phyloP scores from a whole-genome alignment of 2,797 vertebrate genomes.

The Falco naumanni region DNA sequence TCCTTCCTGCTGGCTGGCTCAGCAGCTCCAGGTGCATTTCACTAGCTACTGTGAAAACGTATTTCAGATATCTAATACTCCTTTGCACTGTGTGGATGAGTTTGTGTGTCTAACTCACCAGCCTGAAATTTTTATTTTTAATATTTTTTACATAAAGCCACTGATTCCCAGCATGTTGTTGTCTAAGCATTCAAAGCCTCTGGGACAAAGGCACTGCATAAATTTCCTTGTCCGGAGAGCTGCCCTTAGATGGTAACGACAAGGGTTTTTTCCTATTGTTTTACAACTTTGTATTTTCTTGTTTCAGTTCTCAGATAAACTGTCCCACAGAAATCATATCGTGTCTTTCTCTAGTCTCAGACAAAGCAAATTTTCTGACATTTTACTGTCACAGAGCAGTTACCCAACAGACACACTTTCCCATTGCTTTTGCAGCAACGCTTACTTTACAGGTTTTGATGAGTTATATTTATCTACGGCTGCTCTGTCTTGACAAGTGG shows the following conservation, averaged over 20 bases:
- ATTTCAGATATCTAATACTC: not conserved
- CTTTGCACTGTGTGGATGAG: not conserved
- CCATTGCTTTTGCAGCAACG: not conserved
- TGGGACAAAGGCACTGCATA: not conserved
- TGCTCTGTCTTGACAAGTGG: not conserved
- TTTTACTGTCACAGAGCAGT: not conserved
- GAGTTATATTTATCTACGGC: not conserved
- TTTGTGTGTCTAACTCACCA: not conserved
- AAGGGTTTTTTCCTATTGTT: not conserved
- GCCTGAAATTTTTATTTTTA: not conserved
- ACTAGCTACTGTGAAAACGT: not conserved
- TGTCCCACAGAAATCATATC: not conserved
- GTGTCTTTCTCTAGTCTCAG: not conserved
- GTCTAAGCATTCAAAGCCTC: not conserved
- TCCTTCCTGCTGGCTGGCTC: not conserved
- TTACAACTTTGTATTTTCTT: not conserved
- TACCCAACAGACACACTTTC: not conserved
- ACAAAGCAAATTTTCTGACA: not conserved
- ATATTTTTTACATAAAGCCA: not conserved
- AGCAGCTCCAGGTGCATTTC: not conserved
- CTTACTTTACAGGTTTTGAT: slow-evolving; percentile 2
- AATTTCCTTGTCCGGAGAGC: not conserved
- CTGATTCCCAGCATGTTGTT: not conserved
- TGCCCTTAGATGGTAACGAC: not conserved
- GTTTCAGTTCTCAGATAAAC: not conserved